Base-by-base conservation (phyloP, 2,888 invertebrate species). In the Nymphalis urticae region DNA sequence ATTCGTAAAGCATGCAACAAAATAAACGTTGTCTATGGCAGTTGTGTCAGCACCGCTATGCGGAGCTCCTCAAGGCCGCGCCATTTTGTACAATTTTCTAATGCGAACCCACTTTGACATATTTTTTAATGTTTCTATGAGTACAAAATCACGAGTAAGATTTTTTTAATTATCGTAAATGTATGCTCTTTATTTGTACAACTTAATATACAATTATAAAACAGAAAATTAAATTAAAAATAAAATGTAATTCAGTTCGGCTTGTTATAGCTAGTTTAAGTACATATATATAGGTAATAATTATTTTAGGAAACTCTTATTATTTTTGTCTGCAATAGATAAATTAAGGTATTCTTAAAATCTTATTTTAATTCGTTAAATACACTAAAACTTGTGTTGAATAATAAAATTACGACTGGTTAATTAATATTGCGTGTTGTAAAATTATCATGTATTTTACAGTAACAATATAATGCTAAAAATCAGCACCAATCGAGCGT, bases 11-110 rank as follows among this genome's bases (percentile, higher is more conserved):
- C 21, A 53, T 6, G 13, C 7, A 3, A 24, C 19, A 51, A 21
- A 56, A 56, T 32, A 32, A 56, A 56, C 17, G 32, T n/a, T 32
- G 9, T 56, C 27, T 56, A 32, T 56, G 54, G 54, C 5, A 51
- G 51, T 9, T 51, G 51, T 8, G 53, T 9, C 9, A 56, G 36
- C 58, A 58, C 36, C 58, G 58, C 72, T 73, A 72, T 75, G 73
- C 73, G 73, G 72, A 70, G 69, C 64, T 68, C 69, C 61, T 66
- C 72, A 73, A 75, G 73, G 75, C 72, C 72, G 58, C 47, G 62
- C 54, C 48, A 62, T 56, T 27, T 54, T 64, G 67, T 59, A 70
- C 48, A 32, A 42, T 56, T 64, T 64, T 56, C 56, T 47, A 64
- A 27, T 48, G 54, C 53, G 13, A 63, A 24, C 54, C 54, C 9